A percentile compares a stretch with the other conserved stretches of the same genome.
Evolutionary conservation across 2,888 invertebrate genomes (phyloP).

Genomic region (Meganola albula): DNA sequence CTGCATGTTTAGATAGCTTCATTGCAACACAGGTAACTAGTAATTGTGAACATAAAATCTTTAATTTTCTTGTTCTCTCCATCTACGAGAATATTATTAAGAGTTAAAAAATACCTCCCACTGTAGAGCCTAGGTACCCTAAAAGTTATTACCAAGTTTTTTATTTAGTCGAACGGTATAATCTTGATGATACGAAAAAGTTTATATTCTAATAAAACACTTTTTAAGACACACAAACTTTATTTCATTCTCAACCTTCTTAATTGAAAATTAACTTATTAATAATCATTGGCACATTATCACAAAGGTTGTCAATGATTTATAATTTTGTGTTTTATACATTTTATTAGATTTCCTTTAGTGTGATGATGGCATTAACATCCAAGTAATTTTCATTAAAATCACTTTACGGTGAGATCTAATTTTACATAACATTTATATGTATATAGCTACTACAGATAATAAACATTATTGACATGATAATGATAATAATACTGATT

Average conservation of each 20-base stretch:
- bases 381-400: constrained; percentile 25
- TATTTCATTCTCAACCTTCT: constrained; percentile 37
- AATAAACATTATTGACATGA: constrained; percentile 17
- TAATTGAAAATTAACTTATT: constrained; percentile 42
- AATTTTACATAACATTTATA: constrained; percentile 17
- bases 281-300: constrained; percentile 78
- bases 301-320: constrained; percentile 76
- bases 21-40: too few relatives aligned
- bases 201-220: too few relatives aligned
- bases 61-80: too few relatives aligned
- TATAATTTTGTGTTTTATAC: constrained; percentile 30
- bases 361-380: constrained; percentile 36
- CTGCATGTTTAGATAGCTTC: constrained; percentile 47
- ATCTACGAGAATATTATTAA: too few relatives aligned
- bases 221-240: constrained; percentile 27
- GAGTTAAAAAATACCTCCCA: too few relatives aligned
- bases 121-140: too few relatives aligned
- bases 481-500: constrained; percentile 33
- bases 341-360: constrained; percentile 27
- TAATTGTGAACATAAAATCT: too few relatives aligned
- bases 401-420: constrained; percentile 33
- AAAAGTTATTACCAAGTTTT: too few relatives aligned
- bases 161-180: too few relatives aligned
- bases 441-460: constrained; percentile 9
- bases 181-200: too few relatives aligned